Conservation (phyloP, 2,797 vertebrate genomes). For the Aselliscus stoliczkanus region DNA sequence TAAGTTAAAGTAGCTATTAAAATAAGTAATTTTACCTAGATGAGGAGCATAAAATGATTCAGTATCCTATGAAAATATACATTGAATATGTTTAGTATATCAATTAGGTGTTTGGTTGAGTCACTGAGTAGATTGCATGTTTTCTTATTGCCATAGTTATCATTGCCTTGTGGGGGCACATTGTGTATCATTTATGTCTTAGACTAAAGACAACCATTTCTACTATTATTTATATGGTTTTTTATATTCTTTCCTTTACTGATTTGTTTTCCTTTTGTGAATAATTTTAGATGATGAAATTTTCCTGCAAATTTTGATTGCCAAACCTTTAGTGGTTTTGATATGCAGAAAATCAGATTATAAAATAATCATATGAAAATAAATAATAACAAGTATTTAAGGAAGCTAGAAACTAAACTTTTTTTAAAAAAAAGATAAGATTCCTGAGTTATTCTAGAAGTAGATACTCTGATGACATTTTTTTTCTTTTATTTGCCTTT, state of each 20-base stretch:
- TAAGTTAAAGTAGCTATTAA: slow-evolving; percentile 37
- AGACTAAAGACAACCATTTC: slow-evolving; percentile 60
- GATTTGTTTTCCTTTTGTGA: neutral
- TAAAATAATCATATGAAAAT: slow-evolving; percentile 14
- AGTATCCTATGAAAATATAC: neutral
- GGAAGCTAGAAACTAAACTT: neutral
- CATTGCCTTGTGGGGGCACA: slow-evolving; percentile 54
- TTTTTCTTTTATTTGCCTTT: neutral
- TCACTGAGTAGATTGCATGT: slow-evolving; percentile 35
- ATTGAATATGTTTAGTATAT: slow-evolving; percentile 18
- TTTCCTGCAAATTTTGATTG: slow-evolving; percentile 31
- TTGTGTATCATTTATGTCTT: slow-evolving; percentile 65
- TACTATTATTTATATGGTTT: slow-evolving; percentile 76
- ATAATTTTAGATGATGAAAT: slow-evolving; percentile 36
- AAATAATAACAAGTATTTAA: slow-evolving; percentile 1
- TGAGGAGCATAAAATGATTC: neutral
- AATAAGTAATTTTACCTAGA: slow-evolving; percentile 31
- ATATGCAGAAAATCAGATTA: neutral
- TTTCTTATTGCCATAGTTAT: slow-evolving; percentile 78
- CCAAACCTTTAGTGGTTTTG: neutral
- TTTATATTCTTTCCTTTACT: slow-evolving; percentile 12
- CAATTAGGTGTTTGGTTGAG: slow-evolving; percentile 39
- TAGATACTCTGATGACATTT: neutral
- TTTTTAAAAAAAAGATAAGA: neutral
- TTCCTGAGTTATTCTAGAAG: neutral